Evolutionary conservation across 2,797 vertebrate genomes (phyloP), one percentile per base, ranked within the genome.

Genomic region (Syngnathus acus): DNA sequence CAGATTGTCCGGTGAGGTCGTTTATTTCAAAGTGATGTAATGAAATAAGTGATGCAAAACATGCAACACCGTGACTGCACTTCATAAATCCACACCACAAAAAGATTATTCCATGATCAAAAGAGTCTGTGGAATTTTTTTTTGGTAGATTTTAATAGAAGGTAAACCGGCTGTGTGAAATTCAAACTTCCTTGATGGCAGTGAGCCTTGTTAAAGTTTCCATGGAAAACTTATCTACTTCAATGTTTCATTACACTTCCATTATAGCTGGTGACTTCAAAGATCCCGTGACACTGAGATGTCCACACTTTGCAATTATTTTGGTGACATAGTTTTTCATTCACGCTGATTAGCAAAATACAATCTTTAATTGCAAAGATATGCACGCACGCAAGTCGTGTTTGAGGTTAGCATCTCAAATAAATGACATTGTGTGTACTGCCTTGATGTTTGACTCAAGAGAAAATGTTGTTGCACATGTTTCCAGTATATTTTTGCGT

Each of bases 101-200:
- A 21, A 21, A 57, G 23, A 26, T 45, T 42, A 23, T 55, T 74
- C 65, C 45, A 40, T 37, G 62, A 57, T 68, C 38, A 65, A 68
- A 65, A 13, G 72, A 58, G 67, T 57, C 38, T 65, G 64, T 64
- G 71, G 39, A 66, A 62, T 62, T 69, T 32, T 73, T 65, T 80
- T 82, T 71, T 72, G 78, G 77, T 32, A 59, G 62, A 39, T 78
- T 82, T 85, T 82, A 83, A 84, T 84, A 73, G 62, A 69, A 72
- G 61, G 66, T 70, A 82, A 77, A 76, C 4, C 26, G 32, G 62
- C 65, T 84, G 72, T 67, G 81, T 74, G 65, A 74, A 81, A 72
- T 67, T 51, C 55, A 72, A 67, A 45, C 72, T 78, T 82, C 73
- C 65, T 66, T 74, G 3, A 69, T 72, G 72, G 70, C 63, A 74